Base-by-base conservation (phyloP, 1,140 invertebrate genomes). In the Sipha flava region DNA sequence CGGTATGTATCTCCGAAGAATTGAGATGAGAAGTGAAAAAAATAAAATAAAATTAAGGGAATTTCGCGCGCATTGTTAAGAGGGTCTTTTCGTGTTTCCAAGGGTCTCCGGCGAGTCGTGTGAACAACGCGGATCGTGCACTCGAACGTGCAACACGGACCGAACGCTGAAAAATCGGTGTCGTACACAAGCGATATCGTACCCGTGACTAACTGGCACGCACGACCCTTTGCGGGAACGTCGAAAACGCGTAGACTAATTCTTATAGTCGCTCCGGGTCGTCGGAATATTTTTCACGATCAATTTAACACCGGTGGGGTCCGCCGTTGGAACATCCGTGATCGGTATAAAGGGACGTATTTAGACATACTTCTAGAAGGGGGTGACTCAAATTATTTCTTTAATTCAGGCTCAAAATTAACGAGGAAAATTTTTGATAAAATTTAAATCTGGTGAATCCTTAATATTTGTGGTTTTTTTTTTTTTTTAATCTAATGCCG, bases 91-190 rank as follows among this genome's bases (percentile, higher is more conserved):
- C 9, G 29, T 37, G 14, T 70, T 68, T 43, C 9, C 12, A 29
- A 70, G 68, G 45, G 68, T 52, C 45, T 73, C 18, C 6, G 68
- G 45, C 29, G 34, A 73, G 29, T 73, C 68, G 68, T 73, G 68
- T 47, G 68, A 73, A 73, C n/a, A n/a, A n/a, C 45, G 37, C 18
- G 10, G 45, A 26, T 70, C 14, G 12, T 70, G 31, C 37, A 37
- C 31, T 1, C 31, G 21, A 9, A 14, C 59, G 6, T 9, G 21
- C 29, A 12, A 34, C 26, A 52, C 12, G 26, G 1, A 54, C 21
- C 26, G 10, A 18, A 10, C n/a, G n/a, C 49, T 1, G 26, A 14
- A 21, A 54, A n/a, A 26, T 59, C 7, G 26, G 23, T 16, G 14
- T 16, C 26, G 23, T 64, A 18, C 31, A 16, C 18, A 64, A 12